Conservation (phyloP, 2,797 vertebrate genomes). For the Hafferia zeledoni region DNA sequence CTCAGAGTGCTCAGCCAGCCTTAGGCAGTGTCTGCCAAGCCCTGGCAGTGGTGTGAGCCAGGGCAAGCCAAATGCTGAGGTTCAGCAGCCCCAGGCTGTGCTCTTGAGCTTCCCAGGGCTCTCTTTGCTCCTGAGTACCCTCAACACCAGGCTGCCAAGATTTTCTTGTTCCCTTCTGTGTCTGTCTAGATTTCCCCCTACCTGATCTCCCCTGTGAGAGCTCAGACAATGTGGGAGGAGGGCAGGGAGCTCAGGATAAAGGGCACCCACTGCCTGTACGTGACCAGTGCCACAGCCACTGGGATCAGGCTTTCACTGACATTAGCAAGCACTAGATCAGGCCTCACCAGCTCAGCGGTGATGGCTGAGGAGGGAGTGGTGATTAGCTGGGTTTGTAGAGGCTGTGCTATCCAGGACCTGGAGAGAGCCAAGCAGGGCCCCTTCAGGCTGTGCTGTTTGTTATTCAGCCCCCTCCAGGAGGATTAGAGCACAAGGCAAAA, state of each 20-base stretch:
- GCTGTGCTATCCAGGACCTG: neutral
- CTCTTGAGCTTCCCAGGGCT: neutral
- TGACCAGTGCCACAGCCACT: rapidly evolving
- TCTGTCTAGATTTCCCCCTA: neutral
- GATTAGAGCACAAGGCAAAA: neutral
- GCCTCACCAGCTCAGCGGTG: neutral
- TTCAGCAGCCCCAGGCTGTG: neutral
- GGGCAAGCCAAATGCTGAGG: rapidly evolving
- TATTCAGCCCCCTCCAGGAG: neutral
- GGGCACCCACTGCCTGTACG: rapidly evolving
- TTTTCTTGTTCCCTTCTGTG: rapidly evolving
- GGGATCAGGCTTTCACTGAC: neutral
- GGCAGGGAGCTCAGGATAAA: neutral
- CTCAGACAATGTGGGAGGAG: neutral
- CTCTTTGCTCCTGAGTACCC: rapidly evolving
- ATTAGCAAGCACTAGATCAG: neutral
- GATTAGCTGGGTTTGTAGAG: neutral
- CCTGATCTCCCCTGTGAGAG: neutral
- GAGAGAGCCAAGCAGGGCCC: neutral
- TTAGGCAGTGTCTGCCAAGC: rapidly evolving
- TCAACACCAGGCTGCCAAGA: neutral
- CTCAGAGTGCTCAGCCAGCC: neutral
- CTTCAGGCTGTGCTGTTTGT: neutral
- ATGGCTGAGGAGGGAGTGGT: neutral
- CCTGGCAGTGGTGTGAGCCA: rapidly evolving